Evolutionary conservation across 1,140 invertebrate species (phyloP).

Genomic region (Caenorhabditis latens): DNA sequence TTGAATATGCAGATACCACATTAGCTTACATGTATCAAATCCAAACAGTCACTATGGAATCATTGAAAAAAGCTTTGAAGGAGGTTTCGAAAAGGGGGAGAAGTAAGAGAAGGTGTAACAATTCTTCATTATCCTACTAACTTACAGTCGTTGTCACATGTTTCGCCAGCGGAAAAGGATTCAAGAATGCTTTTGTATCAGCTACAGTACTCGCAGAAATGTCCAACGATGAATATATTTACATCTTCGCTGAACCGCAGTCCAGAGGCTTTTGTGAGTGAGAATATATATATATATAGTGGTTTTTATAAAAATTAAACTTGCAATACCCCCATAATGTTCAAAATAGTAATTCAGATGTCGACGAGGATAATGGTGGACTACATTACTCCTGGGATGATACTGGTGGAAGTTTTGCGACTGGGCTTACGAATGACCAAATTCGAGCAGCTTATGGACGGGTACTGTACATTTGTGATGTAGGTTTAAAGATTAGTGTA

Average conservation of each 20-base stretch:
- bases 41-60: not conserved
- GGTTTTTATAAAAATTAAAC: not conserved
- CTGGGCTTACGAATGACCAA: not conserved
- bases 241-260: conserved; percentile 46
- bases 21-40: conserved; percentile 32
- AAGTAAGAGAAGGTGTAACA: not conserved
- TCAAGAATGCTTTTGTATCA: not conserved
- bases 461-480: conserved; percentile 26
- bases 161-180: not conserved
- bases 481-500: not conserved
- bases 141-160: conserved; percentile 42
- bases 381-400: conserved; percentile 17
- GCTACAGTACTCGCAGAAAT: not conserved
- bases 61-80: conserved; percentile 5
- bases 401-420: conserved; percentile 13
- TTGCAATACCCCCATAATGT: not conserved
- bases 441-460: conserved; percentile 20
- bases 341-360: not conserved
- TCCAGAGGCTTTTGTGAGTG: conserved; percentile 38
- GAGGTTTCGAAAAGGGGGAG: conserved; percentile 15
- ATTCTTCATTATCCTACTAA: not conserved
- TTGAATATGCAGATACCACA: not conserved
- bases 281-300: too few species aligned
- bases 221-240: conserved; percentile 50
- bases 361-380: not conserved